phyloP scores from a whole-genome alignment of 2,888 invertebrate genomes.

The Seladonia tumulorum region DNA sequence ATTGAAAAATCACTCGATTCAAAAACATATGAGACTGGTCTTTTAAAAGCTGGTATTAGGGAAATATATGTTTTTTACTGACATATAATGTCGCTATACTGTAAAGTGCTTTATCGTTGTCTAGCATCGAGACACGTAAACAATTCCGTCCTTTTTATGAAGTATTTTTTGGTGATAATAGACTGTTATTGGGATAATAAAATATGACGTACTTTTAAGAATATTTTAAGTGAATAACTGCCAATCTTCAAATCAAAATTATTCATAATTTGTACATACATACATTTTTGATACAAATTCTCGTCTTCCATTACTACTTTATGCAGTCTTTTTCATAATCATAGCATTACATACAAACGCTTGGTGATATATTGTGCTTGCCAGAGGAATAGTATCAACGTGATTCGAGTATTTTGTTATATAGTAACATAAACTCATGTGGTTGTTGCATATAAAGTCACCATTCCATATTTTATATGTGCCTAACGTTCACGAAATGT shows the following conservation, averaged over 20 bases:
- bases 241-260: constrained; percentile 59
- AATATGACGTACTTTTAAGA: constrained; percentile 58
- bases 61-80: constrained; percentile 45
- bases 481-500: constrained; percentile 50
- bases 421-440: constrained; percentile 34
- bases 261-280: constrained; percentile 64
- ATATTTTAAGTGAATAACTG: constrained; percentile 57
- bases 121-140: constrained; percentile 44
- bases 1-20: constrained; percentile 10
- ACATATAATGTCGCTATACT: constrained; percentile 44
- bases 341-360: constrained; percentile 51
- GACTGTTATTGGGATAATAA: constrained; percentile 59
- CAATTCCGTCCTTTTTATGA: constrained; percentile 62
- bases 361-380: constrained; percentile 58
- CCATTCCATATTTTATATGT: constrained; percentile 46
- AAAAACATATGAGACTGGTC: constrained; percentile 52
- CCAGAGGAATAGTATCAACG: constrained; percentile 40
- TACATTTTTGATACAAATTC: constrained; percentile 50
- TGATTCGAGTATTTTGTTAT: constrained; percentile 37
- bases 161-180: constrained; percentile 70
- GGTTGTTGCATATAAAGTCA: constrained; percentile 46
- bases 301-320: constrained; percentile 68
- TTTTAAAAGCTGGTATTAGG: constrained; percentile 56
- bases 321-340: constrained; percentile 59
- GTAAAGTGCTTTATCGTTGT: constrained; percentile 47